A percentile compares a stretch with the other conserved stretches of the same genome.
These are phyloP conservation scores for Papilio xuthus DNA, from an alignment of 1,140 invertebrate species.

Conservation along the genomic window DNA sequence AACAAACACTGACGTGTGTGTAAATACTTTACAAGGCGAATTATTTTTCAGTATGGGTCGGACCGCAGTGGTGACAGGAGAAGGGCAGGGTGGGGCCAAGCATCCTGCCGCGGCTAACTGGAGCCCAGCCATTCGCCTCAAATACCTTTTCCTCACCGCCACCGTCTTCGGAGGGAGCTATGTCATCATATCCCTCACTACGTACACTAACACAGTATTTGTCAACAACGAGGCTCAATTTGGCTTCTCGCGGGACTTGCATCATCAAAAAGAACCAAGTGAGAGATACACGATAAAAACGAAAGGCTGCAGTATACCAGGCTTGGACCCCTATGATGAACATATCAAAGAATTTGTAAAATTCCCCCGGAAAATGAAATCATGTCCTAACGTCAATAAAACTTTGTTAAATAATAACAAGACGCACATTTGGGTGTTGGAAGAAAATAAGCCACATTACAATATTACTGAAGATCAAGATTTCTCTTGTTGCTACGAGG, in stretches of 20 bases:
- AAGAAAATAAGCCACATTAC: conserved; percentile 76
- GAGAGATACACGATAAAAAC: conserved; percentile 83
- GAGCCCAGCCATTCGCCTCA: conserved; percentile 10
- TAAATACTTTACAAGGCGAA: conserved; percentile 32
- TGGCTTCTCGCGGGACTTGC: neutral
- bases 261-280: neutral
- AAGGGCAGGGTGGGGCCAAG: neutral
- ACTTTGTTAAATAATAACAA: conserved; percentile 83
- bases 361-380: conserved; percentile 50
- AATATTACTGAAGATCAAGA: conserved; percentile 56
- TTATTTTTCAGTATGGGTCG: conserved; percentile 46
- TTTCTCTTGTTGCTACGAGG: conserved; percentile 83
- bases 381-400: conserved; percentile 54
- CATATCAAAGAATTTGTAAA: conserved; percentile 57
- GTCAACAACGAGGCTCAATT: conserved; percentile 11
- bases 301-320: conserved; percentile 89
- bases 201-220: conserved; percentile 17
- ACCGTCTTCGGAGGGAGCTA: conserved; percentile 35
- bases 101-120: neutral
- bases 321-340: conserved; percentile 86
- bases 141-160: conserved; percentile 29
- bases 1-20: conserved; percentile 34
- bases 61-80: conserved; percentile 20
- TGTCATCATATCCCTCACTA: conserved; percentile 28
- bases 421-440: conserved; percentile 80